Conservation (phyloP, 2,797 vertebrate species). For the Acomys russatus region DNA sequence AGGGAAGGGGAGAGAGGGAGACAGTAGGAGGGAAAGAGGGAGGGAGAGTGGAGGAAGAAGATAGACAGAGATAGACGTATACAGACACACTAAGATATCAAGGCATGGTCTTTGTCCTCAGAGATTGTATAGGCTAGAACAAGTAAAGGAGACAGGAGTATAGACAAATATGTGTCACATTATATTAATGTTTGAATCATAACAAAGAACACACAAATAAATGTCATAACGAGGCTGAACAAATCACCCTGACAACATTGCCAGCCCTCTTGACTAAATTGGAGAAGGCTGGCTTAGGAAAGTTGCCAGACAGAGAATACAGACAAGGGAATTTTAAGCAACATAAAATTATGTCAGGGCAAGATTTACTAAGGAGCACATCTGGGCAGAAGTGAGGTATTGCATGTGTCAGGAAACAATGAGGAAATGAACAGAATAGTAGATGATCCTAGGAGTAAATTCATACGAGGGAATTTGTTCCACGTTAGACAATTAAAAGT, state of each 20-base stretch:
- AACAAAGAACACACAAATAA: not conserved
- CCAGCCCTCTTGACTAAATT: constrained; percentile 36
- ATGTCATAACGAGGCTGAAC: not conserved
- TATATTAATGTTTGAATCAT: not conserved
- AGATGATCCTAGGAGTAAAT: not conserved
- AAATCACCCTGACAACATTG: not conserved
- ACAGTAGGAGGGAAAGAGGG: not conserved
- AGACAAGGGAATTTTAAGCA: constrained; percentile 30
- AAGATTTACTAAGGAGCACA: not conserved
- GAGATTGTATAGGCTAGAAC: not conserved
- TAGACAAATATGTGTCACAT: not conserved
- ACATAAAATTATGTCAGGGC: not conserved
- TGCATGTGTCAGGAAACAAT: not conserved
- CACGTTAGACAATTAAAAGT: constrained; percentile 10
- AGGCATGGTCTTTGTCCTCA: not conserved
- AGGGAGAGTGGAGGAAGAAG: not conserved
- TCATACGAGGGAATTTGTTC: not conserved
- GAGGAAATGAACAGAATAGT: not conserved
- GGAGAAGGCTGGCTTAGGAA: constrained; percentile 36
- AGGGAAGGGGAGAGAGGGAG: not conserved
- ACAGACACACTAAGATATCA: not conserved
- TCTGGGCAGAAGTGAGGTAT: not conserved
- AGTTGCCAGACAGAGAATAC: not conserved
- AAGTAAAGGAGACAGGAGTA: not conserved
- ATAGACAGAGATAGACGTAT: not conserved